Conservation (phyloP, 1,140 invertebrate species). For the Ctenoplectra terminalis region DNA sequence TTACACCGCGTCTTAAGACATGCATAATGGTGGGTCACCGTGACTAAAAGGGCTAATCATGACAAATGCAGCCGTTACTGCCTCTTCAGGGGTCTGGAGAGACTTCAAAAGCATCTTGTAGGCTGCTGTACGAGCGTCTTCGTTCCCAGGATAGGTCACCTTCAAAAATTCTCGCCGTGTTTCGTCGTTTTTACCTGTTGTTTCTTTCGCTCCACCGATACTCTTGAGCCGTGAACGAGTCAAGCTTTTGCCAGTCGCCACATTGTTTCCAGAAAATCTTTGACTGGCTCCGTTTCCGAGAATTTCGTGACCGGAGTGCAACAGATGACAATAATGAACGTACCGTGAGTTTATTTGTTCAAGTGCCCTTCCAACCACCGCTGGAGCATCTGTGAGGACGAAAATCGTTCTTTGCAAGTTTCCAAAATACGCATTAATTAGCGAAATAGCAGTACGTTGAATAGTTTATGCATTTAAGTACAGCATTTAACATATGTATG, state of each 20-base stretch:
- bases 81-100: slow-evolving; percentile 53
- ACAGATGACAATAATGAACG: slow-evolving; percentile 56
- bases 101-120: slow-evolving; percentile 47
- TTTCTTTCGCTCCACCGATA: slow-evolving; percentile 3
- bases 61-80: slow-evolving; percentile 78
- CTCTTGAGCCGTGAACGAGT: slow-evolving; percentile 26
- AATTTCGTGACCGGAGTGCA: slow-evolving; percentile 34
- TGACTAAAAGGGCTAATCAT: slow-evolving; percentile 82
- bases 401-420: neutral
- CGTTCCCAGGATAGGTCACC: slow-evolving; percentile 18
- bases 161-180: slow-evolving; percentile 3
- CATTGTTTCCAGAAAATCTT: slow-evolving; percentile 42
- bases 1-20: slow-evolving; percentile 58
- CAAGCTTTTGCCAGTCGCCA: slow-evolving; percentile 35
- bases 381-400: slow-evolving; percentile 16
- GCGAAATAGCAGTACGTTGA: neutral
- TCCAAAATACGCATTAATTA: neutral
- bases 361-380: slow-evolving; percentile 54
- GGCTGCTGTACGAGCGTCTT: slow-evolving; percentile 5
- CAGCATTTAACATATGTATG: no score
- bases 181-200: slow-evolving; percentile 1
- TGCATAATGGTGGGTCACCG: slow-evolving; percentile 74
- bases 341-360: slow-evolving; percentile 65
- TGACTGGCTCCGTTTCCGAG: slow-evolving; percentile 56
- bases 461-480: no score